Conservation (phyloP, 2,113 vertebrate genomes). For the Corydoras maculifer region DNA sequence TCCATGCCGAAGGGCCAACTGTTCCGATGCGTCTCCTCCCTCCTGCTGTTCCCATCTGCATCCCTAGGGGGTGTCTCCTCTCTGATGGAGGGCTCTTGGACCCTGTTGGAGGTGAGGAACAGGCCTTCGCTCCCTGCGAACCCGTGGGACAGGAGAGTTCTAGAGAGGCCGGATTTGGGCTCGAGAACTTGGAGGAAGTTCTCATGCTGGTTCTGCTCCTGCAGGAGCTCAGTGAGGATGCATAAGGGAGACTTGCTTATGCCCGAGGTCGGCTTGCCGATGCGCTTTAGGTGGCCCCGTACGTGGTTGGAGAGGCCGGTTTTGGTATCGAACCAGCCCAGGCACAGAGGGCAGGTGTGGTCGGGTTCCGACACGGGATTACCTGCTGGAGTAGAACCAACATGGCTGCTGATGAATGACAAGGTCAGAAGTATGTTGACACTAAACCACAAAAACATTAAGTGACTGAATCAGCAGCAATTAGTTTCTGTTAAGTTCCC, state of each 20-base stretch:
- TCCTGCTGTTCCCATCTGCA: conserved; percentile 61
- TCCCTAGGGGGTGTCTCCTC: conserved; percentile 57
- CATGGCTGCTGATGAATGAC: neutral
- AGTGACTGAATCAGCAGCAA: too few relatives aligned
- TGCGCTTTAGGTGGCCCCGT: conserved; percentile 86
- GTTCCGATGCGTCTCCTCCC: conserved; percentile 44
- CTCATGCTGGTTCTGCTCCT: conserved; percentile 78
- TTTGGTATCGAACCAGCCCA: conserved; percentile 89
- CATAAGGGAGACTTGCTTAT: conserved; percentile 83
- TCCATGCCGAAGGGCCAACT: neutral
- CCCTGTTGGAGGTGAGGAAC: conserved; percentile 69
- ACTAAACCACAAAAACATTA: too few relatives aligned
- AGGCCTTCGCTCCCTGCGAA: conserved; percentile 70
- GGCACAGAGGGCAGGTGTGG: conserved; percentile 83
- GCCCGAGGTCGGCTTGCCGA: conserved; percentile 79
- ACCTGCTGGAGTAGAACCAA: conserved; percentile 58
- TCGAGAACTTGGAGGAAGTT: conserved; percentile 79
- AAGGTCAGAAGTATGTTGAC: too few relatives aligned
- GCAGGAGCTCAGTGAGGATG: conserved; percentile 84
- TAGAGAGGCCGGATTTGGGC: conserved; percentile 71
- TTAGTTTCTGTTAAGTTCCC: too few relatives aligned
- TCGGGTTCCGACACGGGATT: conserved; percentile 80
- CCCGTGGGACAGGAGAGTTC: conserved; percentile 75
- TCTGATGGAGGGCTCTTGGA: conserved; percentile 68
- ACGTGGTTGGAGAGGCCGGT: conserved; percentile 93